phyloP scores from a whole-genome alignment of 2,797 vertebrate species.

The Anisognathus igniventris region DNA sequence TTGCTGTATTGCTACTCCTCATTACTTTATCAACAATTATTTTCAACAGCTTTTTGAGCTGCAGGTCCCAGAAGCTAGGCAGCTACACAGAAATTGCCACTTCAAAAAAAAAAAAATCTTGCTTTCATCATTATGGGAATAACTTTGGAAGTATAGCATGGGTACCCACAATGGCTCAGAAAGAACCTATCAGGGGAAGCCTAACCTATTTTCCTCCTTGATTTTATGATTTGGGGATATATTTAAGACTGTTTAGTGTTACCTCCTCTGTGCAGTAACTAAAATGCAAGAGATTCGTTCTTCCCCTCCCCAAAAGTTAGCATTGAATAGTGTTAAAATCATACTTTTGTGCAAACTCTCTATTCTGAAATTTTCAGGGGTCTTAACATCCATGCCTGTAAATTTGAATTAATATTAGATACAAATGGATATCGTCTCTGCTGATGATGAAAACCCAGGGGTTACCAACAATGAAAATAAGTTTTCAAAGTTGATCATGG shows the following conservation, averaged over 20 bases:
- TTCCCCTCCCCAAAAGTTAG: neutral
- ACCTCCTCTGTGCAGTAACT: neutral
- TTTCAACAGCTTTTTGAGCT: neutral
- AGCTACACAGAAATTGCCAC: neutral
- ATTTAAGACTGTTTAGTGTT: neutral
- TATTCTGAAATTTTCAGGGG: neutral
- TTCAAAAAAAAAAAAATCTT: neutral
- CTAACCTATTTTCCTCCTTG: neutral
- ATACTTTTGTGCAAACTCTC: neutral
- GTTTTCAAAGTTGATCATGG: accelerated
- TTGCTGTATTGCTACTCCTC: neutral
- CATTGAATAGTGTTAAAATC: neutral
- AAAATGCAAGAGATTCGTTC: neutral
- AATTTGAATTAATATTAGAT: neutral
- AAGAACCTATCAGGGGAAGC: neutral
- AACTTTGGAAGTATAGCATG: neutral
- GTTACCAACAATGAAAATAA: neutral
- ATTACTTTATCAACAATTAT: neutral
- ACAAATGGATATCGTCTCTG: neutral
- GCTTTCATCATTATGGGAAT: neutral
- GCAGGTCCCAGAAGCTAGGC: neutral
- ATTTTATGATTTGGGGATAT: neutral
- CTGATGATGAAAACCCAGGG: neutral
- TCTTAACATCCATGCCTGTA: neutral
- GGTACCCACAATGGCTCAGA: neutral